These are phyloP conservation scores for Mus minutoides DNA, from an alignment of 2,797 vertebrate species.

Conservation along the genomic window DNA sequence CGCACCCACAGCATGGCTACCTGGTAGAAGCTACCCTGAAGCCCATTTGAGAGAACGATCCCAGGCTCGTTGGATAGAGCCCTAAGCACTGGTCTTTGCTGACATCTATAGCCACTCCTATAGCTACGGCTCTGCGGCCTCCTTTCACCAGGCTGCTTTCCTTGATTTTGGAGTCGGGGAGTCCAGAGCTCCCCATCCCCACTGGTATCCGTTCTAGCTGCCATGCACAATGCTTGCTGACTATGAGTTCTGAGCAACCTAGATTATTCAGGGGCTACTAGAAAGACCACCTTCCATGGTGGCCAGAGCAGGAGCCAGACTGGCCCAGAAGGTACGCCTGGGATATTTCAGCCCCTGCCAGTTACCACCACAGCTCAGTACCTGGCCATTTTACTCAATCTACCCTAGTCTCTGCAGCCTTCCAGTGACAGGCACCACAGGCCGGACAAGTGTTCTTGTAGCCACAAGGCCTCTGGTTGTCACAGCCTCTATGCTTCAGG, in stretches of 20 bases:
- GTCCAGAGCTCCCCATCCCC: too few relatives aligned
- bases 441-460: not conserved
- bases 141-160: rapidly evolving
- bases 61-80: not conserved
- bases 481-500: not conserved
- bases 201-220: not conserved
- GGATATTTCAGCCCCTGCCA: not conserved
- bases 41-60: not conserved
- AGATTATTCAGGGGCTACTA: too few relatives aligned
- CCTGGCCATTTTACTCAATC: not conserved
- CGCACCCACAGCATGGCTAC: not conserved
- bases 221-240: not conserved
- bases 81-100: not conserved
- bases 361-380: not conserved
- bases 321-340: not conserved
- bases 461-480: not conserved
- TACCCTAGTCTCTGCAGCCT: not conserved
- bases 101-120: not conserved
- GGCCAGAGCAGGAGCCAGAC: not conserved
- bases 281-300: not conserved
- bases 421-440: not conserved
- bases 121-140: too few relatives aligned
- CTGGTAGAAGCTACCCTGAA: not conserved
- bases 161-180: not conserved
- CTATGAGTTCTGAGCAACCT: not conserved